A percentile compares a stretch with the other conserved stretches of the same genome.
Evolutionary conservation across 2,797 vertebrate genomes (phyloP).

Genomic region (Sebastes ruberrimus): DNA sequence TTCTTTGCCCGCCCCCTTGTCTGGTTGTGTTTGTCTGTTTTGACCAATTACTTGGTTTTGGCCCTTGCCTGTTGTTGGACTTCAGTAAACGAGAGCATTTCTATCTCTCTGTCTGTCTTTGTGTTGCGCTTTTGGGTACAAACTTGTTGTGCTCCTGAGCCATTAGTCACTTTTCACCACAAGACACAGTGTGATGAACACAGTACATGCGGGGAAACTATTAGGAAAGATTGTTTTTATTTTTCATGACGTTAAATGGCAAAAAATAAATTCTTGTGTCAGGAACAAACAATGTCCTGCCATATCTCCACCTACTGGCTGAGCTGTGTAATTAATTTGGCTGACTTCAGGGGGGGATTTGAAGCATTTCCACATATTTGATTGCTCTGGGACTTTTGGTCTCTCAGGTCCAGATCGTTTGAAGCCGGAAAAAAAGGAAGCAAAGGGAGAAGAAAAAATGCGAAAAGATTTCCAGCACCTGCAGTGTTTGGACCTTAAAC

Average conservation of each 20-base stretch:
- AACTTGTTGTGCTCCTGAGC: neutral
- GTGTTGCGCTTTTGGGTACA: neutral
- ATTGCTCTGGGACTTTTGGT: constrained; percentile 37
- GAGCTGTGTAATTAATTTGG: neutral
- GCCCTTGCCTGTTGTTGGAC: neutral
- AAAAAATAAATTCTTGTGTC: neutral
- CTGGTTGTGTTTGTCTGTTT: neutral
- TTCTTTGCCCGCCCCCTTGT: neutral
- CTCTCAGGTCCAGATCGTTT: constrained; percentile 36
- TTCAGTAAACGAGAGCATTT: neutral
- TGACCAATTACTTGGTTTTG: neutral
- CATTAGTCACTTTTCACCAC: neutral
- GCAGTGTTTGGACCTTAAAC: constrained; percentile 27
- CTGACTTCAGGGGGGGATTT: constrained; percentile 1
- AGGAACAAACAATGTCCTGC: neutral
- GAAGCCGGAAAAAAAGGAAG: constrained; percentile 8
- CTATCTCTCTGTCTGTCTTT: neutral
- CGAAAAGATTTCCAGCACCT: constrained; percentile 16
- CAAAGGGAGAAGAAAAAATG: constrained; percentile 11
- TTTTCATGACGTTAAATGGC: neutral
- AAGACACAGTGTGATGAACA: neutral
- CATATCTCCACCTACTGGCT: neutral
- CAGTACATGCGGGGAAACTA: neutral
- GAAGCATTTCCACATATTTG: constrained; percentile 24
- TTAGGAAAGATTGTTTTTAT: neutral